These are phyloP conservation scores for Gymnoscopelus braueri DNA, from an alignment of 2,797 vertebrate species.

Conservation along the genomic window DNA sequence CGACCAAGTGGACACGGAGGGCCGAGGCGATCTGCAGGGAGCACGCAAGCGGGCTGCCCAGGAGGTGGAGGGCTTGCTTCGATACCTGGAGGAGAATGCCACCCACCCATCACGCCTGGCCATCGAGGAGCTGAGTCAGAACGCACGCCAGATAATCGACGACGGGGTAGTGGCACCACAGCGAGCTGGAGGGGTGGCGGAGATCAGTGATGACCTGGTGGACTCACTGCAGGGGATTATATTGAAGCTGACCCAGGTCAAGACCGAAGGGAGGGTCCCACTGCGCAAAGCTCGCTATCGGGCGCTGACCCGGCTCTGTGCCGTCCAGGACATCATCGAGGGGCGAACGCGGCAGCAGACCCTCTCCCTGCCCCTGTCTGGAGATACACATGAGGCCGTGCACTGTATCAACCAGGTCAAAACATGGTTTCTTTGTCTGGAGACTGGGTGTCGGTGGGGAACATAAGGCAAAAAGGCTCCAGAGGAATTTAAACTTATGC, in stretches of 20 bases:
- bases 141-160: constrained; percentile 88
- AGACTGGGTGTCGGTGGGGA: background rate
- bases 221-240: constrained; percentile 91
- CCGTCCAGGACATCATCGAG: constrained; percentile 93
- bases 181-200: constrained; percentile 76
- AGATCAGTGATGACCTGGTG: constrained; percentile 89
- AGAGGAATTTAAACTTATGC: too few relatives aligned
- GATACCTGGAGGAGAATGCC: constrained; percentile 93
- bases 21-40: constrained; percentile 89
- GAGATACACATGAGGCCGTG: constrained; percentile 90
- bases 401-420: constrained; percentile 86
- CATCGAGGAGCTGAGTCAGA: constrained; percentile 88
- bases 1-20: constrained; percentile 95
- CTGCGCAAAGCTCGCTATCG: constrained; percentile 93
- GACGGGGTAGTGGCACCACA: constrained; percentile 87
- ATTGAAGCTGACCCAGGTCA: constrained; percentile 92
- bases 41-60: constrained; percentile 90
- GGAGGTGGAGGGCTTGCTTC: constrained; percentile 91
- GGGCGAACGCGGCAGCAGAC: constrained; percentile 86
- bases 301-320: constrained; percentile 91
- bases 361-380: constrained; percentile 90
- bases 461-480: too few relatives aligned
- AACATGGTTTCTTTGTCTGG: background rate
- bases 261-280: constrained; percentile 91
- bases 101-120: constrained; percentile 89